A percentile compares a stretch with the other conserved stretches of the same genome.
phyloP scores from a whole-genome alignment of 2,797 vertebrate genomes.

The Lutjanus argentimaculatus region DNA sequence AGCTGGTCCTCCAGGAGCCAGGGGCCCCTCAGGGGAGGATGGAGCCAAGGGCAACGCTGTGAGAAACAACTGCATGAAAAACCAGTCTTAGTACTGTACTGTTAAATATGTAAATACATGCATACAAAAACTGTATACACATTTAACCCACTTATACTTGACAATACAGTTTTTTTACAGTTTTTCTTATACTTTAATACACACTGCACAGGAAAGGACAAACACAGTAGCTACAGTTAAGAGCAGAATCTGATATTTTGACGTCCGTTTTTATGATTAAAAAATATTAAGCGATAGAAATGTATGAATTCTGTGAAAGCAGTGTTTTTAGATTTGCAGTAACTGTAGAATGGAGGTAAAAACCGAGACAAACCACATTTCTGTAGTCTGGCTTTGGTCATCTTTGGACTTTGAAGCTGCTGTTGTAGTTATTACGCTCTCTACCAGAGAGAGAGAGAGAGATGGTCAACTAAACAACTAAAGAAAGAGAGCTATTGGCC shows the following conservation, averaged over 20 bases:
- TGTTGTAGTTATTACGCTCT: neutral
- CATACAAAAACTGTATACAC: slow-evolving; percentile 2
- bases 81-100: neutral
- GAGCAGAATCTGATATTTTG: neutral
- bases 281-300: neutral
- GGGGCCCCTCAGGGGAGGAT: slow-evolving; percentile 93
- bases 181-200: neutral
- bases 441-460: too few species aligned
- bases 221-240: neutral
- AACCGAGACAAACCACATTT: neutral
- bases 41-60: slow-evolving; percentile 96
- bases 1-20: slow-evolving; percentile 93
- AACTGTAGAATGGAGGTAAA: neutral
- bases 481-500: too few species aligned
- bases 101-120: too few species aligned
- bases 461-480: too few species aligned
- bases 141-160: neutral
- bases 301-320: neutral
- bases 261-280: neutral
- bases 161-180: neutral
- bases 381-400: neutral
- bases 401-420: neutral
- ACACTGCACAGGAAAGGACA: neutral
- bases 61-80: slow-evolving; percentile 51
- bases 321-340: too few species aligned